Conservation (phyloP, 2,888 invertebrate species). For the Ceratothoa steindachneri region DNA sequence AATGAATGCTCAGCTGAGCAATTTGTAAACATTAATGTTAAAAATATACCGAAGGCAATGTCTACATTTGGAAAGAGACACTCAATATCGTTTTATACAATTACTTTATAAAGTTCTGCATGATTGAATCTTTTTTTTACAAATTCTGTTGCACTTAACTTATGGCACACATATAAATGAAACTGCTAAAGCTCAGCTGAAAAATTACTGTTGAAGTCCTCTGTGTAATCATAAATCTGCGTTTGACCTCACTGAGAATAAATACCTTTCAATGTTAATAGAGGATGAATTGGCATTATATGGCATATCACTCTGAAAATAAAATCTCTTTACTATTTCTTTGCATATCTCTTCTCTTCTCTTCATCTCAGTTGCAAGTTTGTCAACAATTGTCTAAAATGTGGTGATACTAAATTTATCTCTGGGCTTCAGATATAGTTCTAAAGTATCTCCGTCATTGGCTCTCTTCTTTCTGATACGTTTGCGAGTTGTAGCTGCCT, state of each 20-base stretch:
- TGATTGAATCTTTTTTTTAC: conserved; percentile 24
- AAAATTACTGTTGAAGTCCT: conserved; percentile 29
- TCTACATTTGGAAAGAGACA: conserved; percentile 22
- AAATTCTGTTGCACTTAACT: conserved; percentile 25
- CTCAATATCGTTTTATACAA: conserved; percentile 18
- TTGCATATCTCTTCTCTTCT: conserved; percentile 14
- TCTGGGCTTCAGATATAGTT: conserved; percentile 27
- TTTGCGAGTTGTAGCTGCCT: conserved; percentile 22
- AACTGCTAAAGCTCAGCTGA: conserved; percentile 28
- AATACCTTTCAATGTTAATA: conserved; percentile 18
- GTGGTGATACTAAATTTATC: conserved; percentile 24
- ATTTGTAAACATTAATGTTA: conserved; percentile 21
- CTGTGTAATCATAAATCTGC: conserved; percentile 22
- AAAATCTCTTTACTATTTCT: conserved; percentile 20
- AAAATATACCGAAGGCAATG: conserved; percentile 8
- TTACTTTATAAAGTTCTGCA: conserved; percentile 27
- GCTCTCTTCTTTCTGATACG: conserved; percentile 23
- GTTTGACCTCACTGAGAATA: conserved; percentile 15
- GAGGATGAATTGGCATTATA: conserved; percentile 11
- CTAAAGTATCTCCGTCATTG: conserved; percentile 27
- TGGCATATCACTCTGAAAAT: conserved; percentile 15
- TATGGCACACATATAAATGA: conserved; percentile 18
- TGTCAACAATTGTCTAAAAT: conserved; percentile 20
- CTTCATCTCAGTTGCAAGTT: conserved; percentile 21
- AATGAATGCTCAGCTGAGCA: conserved; percentile 19